Conservation (phyloP, 2,797 vertebrate species). For the Brotogeris chrysoptera region DNA sequence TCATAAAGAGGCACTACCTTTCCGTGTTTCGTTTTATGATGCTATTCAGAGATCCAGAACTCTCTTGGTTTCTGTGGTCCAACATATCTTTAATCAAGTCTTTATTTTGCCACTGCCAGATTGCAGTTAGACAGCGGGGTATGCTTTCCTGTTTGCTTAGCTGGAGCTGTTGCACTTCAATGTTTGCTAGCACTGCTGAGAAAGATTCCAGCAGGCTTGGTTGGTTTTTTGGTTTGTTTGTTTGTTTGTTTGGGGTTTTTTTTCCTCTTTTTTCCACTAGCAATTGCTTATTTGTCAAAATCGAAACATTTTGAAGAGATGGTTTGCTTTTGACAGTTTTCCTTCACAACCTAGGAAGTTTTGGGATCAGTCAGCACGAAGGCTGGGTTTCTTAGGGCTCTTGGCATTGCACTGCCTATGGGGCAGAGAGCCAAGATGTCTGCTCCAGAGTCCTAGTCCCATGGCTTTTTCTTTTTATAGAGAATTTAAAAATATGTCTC, state of each 20-base stretch:
- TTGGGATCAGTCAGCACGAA: slow-evolving; percentile 19
- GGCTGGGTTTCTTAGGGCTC: slow-evolving; percentile 12
- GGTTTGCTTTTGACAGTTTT: slow-evolving; percentile 36
- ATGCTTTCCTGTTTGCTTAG: slow-evolving; percentile 17
- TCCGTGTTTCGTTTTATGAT: rapidly evolving
- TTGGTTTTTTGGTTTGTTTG: not conserved
- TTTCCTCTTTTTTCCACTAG: not conserved
- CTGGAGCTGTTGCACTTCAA: not conserved
- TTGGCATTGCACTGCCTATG: not conserved
- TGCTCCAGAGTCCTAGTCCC: not conserved
- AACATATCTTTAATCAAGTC: not conserved
- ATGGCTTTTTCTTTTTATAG: slow-evolving; percentile 40
- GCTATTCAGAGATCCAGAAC: not conserved
- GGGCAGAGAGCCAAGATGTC: not conserved
- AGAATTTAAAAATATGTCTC: not conserved
- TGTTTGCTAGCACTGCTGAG: not conserved
- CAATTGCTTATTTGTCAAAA: slow-evolving; percentile 39
- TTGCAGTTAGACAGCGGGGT: not conserved
- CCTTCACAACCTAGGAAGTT: not conserved
- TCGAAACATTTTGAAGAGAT: not conserved
- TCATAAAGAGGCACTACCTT: not conserved
- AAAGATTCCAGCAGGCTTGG: not conserved
- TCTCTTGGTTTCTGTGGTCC: not conserved
- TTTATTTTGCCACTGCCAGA: not conserved
- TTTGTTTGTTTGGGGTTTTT: too few relatives aligned